Conservation (phyloP, 2,797 vertebrate genomes). For the Gallirallus australis region DNA sequence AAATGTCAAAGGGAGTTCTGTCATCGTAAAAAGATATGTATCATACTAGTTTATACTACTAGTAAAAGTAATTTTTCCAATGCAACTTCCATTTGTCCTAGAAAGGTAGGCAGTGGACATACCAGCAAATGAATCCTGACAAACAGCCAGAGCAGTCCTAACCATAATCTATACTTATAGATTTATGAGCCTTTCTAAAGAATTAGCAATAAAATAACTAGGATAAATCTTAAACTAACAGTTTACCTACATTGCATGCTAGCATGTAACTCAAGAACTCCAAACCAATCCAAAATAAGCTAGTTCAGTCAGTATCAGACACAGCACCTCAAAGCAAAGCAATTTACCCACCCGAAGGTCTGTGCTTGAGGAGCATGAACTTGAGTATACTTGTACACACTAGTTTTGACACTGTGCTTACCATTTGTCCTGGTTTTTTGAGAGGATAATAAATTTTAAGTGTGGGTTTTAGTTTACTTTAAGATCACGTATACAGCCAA, state of each 20-base stretch:
- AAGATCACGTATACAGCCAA: not conserved
- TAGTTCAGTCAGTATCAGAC: not conserved
- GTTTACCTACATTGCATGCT: not conserved
- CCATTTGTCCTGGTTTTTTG: not conserved
- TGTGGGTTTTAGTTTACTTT: not conserved
- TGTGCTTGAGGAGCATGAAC: not conserved
- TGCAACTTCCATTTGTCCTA: not conserved
- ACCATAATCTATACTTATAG: not conserved
- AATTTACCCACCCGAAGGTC: not conserved
- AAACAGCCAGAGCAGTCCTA: not conserved
- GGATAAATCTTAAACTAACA: not conserved
- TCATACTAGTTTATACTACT: not conserved
- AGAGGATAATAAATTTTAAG: not conserved
- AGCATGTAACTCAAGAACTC: not conserved
- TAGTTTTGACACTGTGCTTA: not conserved
- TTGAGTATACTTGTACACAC: not conserved
- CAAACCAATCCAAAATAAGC: not conserved
- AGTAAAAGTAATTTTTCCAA: not conserved
- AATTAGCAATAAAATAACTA: not conserved
- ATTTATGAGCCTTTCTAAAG: not conserved
- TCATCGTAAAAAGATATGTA: not conserved
- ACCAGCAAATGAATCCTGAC: not conserved
- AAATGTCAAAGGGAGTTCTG: not conserved
- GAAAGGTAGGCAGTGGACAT: not conserved
- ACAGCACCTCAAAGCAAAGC: not conserved